A percentile compares a stretch with the other conserved stretches of the same genome.
These are phyloP conservation scores for Lordiphosa fenestrarum DNA, from an alignment of 2,888 invertebrate genomes.

Conservation along the genomic window DNA sequence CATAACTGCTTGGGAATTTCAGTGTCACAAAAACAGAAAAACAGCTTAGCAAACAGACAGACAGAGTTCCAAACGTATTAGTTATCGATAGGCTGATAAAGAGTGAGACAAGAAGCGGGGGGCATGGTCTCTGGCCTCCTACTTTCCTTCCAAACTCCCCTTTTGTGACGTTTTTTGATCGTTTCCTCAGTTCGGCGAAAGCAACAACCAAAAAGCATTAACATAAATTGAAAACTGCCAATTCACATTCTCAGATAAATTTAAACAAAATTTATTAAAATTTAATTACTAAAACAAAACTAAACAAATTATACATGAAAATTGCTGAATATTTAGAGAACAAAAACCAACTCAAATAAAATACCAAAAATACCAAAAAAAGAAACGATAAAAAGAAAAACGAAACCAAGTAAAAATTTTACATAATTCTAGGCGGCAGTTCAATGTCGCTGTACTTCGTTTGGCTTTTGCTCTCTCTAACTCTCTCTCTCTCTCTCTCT, in stretches of 20 bases:
- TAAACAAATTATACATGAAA: constrained; percentile 22
- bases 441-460: background rate
- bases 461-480: constrained; percentile 5
- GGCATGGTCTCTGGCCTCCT: too few species aligned
- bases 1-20: too few species aligned
- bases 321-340: constrained; percentile 41
- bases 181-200: too few species aligned
- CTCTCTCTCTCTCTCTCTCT: too few species aligned
- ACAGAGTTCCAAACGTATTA: too few species aligned
- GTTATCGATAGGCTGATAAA: too few species aligned
- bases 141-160: too few species aligned
- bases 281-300: constrained; percentile 12
- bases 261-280: constrained; percentile 28
- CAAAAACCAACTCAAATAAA: constrained; percentile 13
- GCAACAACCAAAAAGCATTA: constrained; percentile 9
- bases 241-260: constrained; percentile 68
- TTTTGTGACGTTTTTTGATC: too few species aligned
- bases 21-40: too few species aligned
- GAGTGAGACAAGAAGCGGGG: too few species aligned
- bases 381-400: constrained; percentile 5
- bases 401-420: background rate
- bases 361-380: constrained; percentile 7
- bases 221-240: constrained; percentile 67
- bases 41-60: too few species aligned
- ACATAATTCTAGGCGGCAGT: background rate